A percentile compares a stretch with the other conserved stretches of the same genome.
phyloP scores from a whole-genome alignment of 2,888 invertebrate genomes.

The Dicyrtoma fusca region DNA sequence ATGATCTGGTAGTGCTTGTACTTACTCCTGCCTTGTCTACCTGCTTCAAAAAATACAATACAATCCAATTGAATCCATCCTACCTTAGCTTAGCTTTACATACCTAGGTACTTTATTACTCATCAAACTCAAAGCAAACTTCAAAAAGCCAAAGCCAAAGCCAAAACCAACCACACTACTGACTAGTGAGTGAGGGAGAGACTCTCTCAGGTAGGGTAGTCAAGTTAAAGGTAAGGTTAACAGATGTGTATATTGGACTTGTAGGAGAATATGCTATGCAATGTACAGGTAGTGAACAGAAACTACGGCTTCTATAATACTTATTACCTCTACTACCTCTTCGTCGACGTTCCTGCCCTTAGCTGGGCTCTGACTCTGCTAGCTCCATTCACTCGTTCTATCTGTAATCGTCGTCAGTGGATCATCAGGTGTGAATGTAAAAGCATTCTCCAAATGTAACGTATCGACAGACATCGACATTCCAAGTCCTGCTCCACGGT shows the following conservation, averaged over 20 bases:
- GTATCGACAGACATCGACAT: too few relatives aligned
- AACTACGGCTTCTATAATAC: not conserved
- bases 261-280: not conserved
- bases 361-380: not conserved
- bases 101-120: too few relatives aligned
- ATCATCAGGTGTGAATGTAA: slow-evolving; percentile 22
- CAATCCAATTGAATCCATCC: too few relatives aligned
- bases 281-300: too few relatives aligned
- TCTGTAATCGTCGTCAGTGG: slow-evolving; percentile 16
- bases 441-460: slow-evolving; percentile 3
- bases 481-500: too few relatives aligned
- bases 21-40: too few relatives aligned
- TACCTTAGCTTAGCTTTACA: too few relatives aligned
- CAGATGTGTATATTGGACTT: not conserved
- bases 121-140: too few relatives aligned
- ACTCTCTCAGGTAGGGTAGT: too few relatives aligned
- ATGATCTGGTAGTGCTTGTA: not conserved
- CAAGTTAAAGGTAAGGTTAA: not conserved
- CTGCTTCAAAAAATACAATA: too few relatives aligned
- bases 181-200: not conserved
- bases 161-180: too few relatives aligned
- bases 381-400: slow-evolving; percentile 14
- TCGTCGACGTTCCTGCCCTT: not conserved
- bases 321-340: not conserved
- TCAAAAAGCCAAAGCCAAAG: too few relatives aligned